phyloP scores from a whole-genome alignment of 2,113 vertebrate species.

The Tachycineta bicolor region DNA sequence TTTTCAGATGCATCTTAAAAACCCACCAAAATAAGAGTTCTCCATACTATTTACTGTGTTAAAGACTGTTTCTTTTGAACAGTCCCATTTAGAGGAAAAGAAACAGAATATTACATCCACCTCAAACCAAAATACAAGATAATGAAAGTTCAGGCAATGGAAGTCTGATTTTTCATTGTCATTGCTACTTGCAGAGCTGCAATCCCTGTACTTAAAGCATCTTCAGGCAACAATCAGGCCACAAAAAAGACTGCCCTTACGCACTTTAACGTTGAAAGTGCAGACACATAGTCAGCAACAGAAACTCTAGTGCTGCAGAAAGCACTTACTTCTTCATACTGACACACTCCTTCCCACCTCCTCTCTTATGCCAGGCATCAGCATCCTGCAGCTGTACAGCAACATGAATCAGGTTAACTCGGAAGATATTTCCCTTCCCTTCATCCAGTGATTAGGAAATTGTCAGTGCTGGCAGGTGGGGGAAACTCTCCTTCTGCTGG shows the following conservation, averaged over 20 bases:
- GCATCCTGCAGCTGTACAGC: background rate
- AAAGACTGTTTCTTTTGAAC: background rate
- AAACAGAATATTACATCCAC: background rate
- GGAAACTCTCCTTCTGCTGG: background rate
- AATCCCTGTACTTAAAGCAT: background rate
- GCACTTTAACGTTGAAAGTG: background rate
- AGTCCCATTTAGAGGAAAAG: background rate
- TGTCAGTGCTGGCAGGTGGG: background rate
- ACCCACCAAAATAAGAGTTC: background rate
- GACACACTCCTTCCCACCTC: background rate
- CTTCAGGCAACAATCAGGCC: background rate
- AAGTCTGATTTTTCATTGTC: background rate
- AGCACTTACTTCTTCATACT: background rate
- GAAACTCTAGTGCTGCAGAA: background rate
- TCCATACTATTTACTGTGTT: background rate
- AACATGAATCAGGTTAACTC: background rate
- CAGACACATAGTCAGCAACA: background rate
- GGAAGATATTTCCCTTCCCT: background rate
- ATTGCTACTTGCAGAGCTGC: background rate
- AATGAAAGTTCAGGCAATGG: background rate
- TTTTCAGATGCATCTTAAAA: background rate
- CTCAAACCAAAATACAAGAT: background rate
- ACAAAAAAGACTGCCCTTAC: background rate
- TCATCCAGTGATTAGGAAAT: background rate
- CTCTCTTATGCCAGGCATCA: background rate